A percentile compares a stretch with the other conserved stretches of the same genome.
Conservation (phyloP, 2,113 vertebrate genomes). For the Lathamus discolor region DNA sequence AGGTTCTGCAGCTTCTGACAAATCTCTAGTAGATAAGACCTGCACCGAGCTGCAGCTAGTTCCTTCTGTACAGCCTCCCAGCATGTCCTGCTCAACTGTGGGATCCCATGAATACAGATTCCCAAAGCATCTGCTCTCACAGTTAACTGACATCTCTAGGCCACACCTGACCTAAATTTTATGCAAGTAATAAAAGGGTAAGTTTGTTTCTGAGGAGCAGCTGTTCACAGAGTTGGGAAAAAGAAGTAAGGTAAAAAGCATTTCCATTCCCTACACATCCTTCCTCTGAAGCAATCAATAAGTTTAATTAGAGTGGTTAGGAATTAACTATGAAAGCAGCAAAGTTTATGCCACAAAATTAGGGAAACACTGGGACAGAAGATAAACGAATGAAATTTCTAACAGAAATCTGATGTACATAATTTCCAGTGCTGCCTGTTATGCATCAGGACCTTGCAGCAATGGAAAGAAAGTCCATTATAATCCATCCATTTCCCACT, state of each 20-base stretch:
- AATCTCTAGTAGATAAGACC: not conserved
- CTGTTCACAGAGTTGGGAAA: not conserved
- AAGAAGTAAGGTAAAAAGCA: not conserved
- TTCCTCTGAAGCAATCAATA: constrained; percentile 25
- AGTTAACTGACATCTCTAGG: not conserved
- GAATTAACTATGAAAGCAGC: not conserved
- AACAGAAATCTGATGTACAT: not conserved
- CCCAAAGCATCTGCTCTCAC: not conserved
- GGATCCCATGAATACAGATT: not conserved
- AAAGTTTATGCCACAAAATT: not conserved
- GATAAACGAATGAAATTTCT: not conserved
- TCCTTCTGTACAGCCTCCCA: not conserved
- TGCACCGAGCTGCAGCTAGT: not conserved
- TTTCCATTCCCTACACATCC: not conserved
- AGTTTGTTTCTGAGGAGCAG: not conserved
- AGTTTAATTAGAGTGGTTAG: constrained; percentile 38
- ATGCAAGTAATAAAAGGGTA: not conserved
- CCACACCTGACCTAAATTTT: not conserved
- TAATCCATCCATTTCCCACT: not conserved
- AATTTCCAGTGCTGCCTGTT: not conserved
- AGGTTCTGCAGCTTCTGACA: not conserved
- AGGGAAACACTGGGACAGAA: not conserved
- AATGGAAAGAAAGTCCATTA: not conserved
- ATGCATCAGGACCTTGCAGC: not conserved
- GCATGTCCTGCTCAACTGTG: not conserved